Percentiles rank a stretch among this genome's conserved stretches.
Conservation (phyloP, 1,140 invertebrate species). For the Bathynomus jamesi region DNA sequence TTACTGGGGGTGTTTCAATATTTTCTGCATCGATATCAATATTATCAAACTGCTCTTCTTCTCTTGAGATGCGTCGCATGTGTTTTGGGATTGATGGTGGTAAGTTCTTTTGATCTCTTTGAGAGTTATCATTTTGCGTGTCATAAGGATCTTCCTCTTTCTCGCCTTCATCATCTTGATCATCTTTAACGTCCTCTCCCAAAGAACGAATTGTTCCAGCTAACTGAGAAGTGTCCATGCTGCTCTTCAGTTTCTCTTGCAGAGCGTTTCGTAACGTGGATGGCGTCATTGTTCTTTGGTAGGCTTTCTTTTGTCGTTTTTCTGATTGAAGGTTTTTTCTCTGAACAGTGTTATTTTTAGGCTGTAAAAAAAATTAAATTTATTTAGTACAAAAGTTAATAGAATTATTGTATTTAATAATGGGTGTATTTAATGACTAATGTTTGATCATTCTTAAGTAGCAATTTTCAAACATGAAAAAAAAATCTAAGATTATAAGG, state of each 20-base stretch:
- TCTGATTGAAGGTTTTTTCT: no score
- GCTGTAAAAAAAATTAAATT: no score
- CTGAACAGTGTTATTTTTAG: no score
- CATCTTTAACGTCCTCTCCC: constrained; percentile 21
- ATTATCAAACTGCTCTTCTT: constrained; percentile 52
- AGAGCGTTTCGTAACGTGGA: constrained; percentile 36
- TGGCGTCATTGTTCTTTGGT: constrained; percentile 38
- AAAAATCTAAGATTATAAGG: no score
- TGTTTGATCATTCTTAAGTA: no score
- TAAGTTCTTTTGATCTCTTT: constrained; percentile 16
- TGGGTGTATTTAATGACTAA: no score
- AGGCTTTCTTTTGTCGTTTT: constrained; percentile 33
- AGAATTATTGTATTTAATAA: no score
- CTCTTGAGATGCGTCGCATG: constrained; percentile 30
- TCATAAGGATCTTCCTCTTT: constrained; percentile 12
- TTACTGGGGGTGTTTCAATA: constrained; percentile 76
- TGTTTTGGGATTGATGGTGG: constrained; percentile 43
- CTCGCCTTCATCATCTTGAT: neutral
- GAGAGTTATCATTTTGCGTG: constrained; percentile 7
- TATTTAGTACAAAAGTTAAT: no score
- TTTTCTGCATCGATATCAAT: constrained; percentile 84
- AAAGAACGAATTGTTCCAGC: constrained; percentile 37
- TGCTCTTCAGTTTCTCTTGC: constrained; percentile 37
- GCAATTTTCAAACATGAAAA: no score
- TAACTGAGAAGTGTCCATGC: constrained; percentile 35